Evolutionary conservation across 2,797 vertebrate species (phyloP), one percentile per base, ranked within the genome.

Genomic region (Nannoperca obscura): DNA sequence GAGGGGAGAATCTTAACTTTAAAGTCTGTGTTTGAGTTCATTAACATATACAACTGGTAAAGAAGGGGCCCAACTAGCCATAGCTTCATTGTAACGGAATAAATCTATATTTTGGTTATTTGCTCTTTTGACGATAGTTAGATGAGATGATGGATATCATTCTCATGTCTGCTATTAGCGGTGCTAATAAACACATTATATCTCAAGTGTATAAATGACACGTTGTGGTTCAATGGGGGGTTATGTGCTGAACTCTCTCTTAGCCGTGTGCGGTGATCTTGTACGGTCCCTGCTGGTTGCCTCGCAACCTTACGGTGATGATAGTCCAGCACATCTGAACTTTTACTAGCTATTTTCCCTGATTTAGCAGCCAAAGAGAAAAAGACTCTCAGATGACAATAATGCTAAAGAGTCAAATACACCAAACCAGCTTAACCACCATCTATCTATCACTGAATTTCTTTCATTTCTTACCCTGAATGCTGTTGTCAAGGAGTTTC

Each of bases 401-500:
- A n/a, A 49, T 3, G 55, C 22, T 58, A 14, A 71, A 76, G 55
- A 22, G 61, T 71, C 50, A 30, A 46, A 61, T 3, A 19, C 69
- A 69, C 58, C 63, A 42, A 49, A 63, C 0, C 1, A 1, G 57
- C 47, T 54, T 67, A 44, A 49, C 47, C 59, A 13, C 67, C n/a
- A 57, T 74, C 66, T 55, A 49, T 49, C 65, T 17, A 42, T 32
- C 59, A 12, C 19, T 30, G 60, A 53, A 47, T 73, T 59, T 20
- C 17, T 57, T 36, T 46, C 2, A 38, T 80, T 64, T 64, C 50
- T 55, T 69, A 49, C 14, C 14, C 55, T 50, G 44, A 50, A 36
- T 22, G 42, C 17, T 76, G 77, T 34, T 66, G 81, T 84, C 61
- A 74, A 65, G 49, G 38, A 71, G 49, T 62, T 63, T 74, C 62